These are phyloP conservation scores for Dastarcus helophoroides DNA, from an alignment of 2,888 invertebrate species.

Conservation along the genomic window DNA sequence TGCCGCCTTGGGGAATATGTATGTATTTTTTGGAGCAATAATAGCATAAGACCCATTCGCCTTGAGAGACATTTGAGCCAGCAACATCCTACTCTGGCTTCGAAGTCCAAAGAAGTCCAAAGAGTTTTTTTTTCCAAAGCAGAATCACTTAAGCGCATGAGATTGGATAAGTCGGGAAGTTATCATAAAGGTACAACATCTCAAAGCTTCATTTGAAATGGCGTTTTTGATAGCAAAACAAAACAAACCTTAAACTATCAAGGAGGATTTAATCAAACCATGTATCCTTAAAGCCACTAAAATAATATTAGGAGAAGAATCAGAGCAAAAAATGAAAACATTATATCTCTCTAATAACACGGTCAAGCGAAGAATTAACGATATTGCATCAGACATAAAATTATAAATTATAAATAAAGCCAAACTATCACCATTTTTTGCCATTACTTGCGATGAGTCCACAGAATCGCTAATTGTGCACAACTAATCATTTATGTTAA, in stretches of 20 bases:
- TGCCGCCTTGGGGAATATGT: too few species aligned
- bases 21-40: too few species aligned
- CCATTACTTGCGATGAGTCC: constrained; percentile 14
- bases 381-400: constrained; percentile 13
- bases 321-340: constrained; percentile 13
- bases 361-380: constrained; percentile 13
- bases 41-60: too few species aligned
- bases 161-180: too few species aligned
- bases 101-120: too few species aligned
- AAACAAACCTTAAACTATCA: constrained; percentile 15
- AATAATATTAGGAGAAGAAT: constrained; percentile 12
- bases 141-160: too few species aligned
- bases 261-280: constrained; percentile 10
- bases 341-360: constrained; percentile 14
- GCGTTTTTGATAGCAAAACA: constrained; percentile 14
- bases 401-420: constrained; percentile 8
- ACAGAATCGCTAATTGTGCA: constrained; percentile 11
- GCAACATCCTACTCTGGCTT: too few species aligned
- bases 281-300: constrained; percentile 10
- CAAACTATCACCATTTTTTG: constrained; percentile 6
- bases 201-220: constrained; percentile 2
- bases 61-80: too few species aligned
- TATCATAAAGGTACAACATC: too few species aligned
- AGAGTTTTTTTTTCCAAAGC: too few species aligned
- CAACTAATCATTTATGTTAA: constrained; percentile 10